Conservation (phyloP, 2,113 vertebrate species). For the Chionomys nivalis region DNA sequence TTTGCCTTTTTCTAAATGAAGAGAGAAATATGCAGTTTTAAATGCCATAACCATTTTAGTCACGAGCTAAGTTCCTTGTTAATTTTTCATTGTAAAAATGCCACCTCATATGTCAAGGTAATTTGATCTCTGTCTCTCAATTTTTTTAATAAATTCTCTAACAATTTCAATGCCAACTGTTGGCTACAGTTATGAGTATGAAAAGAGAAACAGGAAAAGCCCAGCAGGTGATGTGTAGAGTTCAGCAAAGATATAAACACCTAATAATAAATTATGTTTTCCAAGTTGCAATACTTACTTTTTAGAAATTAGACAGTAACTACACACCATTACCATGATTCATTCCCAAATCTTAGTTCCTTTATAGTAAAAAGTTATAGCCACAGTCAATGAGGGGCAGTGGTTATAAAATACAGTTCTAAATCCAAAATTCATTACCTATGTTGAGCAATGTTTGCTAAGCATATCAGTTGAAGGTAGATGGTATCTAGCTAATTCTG, state of each 20-base stretch:
- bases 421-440: slow-evolving; percentile 29
- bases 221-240: neutral
- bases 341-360: slow-evolving; percentile 26
- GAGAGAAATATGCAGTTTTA: slow-evolving; percentile 20
- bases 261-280: slow-evolving; percentile 13
- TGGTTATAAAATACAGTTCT: slow-evolving; percentile 2
- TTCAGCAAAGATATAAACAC: neutral
- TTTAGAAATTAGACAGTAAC: neutral
- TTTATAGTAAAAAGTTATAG: slow-evolving; percentile 25
- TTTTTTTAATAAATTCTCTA: slow-evolving; percentile 80
- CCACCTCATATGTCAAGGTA: slow-evolving; percentile 76
- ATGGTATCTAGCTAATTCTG: neutral
- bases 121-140: slow-evolving; percentile 76
- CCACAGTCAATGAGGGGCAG: neutral
- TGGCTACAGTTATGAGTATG: slow-evolving; percentile 69
- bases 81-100: slow-evolving; percentile 81
- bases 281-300: neutral
- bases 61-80: slow-evolving; percentile 70
- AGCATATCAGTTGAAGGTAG: neutral
- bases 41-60: slow-evolving; percentile 55
- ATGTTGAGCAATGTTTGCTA: neutral
- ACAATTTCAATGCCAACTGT: slow-evolving; percentile 74
- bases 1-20: neutral
- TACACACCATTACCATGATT: neutral
- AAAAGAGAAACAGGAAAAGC: slow-evolving; percentile 45